Base-by-base conservation (phyloP, 37 sponge, comb jelly and placozoan genomes). In the Dysidea cf. avara region DNA sequence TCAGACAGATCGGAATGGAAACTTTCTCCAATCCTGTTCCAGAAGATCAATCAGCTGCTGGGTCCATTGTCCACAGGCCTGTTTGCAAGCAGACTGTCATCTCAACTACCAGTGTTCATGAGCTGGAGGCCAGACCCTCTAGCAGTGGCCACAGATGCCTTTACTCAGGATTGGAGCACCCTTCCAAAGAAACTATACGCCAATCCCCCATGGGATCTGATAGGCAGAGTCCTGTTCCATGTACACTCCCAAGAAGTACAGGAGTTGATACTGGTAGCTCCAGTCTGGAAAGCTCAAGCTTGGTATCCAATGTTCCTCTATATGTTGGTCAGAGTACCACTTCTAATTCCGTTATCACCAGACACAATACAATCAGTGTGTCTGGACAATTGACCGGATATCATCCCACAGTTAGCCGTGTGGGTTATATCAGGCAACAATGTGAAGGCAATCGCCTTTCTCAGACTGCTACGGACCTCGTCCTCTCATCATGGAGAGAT, bases 341-440 rank as follows among this genome's bases (percentile, higher is more conserved):
- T 55, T 35, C 66, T 77, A 16, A 22, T 79, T 1, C 61, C 66
- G 2, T 12, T 14, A 12, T 49, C 5, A 24, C 32, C n/a, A n/a
- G n/a, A n/a, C n/a, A n/a, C n/a, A n/a, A n/a, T n/a, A n/a, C n/a
- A n/a, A n/a, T n/a, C n/a, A n/a, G n/a, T n/a, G n/a, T n/a, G n/a
- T n/a, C n/a, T n/a, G n/a, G n/a, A n/a, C n/a, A n/a, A n/a, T n/a
- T n/a, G n/a, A n/a, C n/a, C n/a, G n/a, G n/a, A n/a, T n/a, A n/a
- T 77, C 2, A 29, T 30, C 28, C 74, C 61, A 0, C 66, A 25
- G 53, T 62, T 82, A 66, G 83, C 76, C 76, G 62, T 60, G 46
- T 74, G 83, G 75, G n/a, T 20, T 60, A 82, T 82, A 75, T 82
- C 83, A 39, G 83, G 83, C 22, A 40, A 46, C 21, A 55, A 56